phyloP scores from a whole-genome alignment of 1,140 invertebrate genomes.

The Ceratoteleas bidentatus region DNA sequence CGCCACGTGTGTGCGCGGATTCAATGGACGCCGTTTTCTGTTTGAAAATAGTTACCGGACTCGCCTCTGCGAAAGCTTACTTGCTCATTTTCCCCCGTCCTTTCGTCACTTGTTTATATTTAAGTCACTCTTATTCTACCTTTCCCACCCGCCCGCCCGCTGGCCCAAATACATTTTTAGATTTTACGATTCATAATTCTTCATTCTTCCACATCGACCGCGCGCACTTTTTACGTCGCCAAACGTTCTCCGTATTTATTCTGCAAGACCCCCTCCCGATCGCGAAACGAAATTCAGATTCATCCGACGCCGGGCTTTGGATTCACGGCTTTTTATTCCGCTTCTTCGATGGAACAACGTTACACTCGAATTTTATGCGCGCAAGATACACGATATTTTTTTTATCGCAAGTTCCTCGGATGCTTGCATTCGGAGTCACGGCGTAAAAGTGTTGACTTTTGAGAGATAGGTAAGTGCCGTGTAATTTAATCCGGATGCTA shows the following conservation, averaged over 20 bases:
- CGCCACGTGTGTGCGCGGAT: conserved; percentile 21
- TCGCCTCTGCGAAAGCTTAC: conserved; percentile 5
- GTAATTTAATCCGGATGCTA: conserved; percentile 13
- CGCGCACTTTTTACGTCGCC: not conserved
- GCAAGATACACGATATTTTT: not conserved
- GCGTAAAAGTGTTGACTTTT: conserved; percentile 14
- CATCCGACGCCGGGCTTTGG: not conserved
- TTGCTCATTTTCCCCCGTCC: conserved; percentile 7
- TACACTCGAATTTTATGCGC: too few species aligned
- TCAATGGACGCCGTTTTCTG: conserved; percentile 8
- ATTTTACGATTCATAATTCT: conserved; percentile 26
- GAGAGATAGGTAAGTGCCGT: conserved; percentile 19
- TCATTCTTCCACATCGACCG: not conserved
- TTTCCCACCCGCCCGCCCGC: not conserved
- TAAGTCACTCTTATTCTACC: conserved; percentile 20
- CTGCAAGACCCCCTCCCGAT: not conserved
- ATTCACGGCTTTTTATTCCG: not conserved
- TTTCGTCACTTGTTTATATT: conserved; percentile 33
- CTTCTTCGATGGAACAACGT: too few species aligned
- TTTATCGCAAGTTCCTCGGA: not conserved
- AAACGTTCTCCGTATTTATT: not conserved
- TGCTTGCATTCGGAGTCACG: not conserved
- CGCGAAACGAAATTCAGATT: not conserved
- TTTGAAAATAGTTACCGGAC: conserved; percentile 12
- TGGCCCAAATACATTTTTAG: conserved; percentile 33